Evolutionary conservation across 92 coral and sea anemone species (phyloP), one percentile per base, ranked within the genome.

Genomic region (Bergia sp.): DNA sequence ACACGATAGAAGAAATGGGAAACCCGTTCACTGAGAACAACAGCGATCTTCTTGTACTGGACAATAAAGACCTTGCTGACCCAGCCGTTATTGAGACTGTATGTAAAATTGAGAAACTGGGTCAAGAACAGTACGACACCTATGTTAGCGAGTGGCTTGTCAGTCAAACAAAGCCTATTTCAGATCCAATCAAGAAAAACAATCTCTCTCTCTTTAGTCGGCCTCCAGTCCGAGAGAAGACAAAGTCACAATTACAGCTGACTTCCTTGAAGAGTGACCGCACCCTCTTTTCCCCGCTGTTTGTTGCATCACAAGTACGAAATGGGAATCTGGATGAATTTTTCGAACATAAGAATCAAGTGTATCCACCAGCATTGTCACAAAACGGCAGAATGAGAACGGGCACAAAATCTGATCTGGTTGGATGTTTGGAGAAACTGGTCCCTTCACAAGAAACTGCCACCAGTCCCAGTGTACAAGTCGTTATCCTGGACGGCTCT

Each of bases 401-500:
- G 37, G 69, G 36, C 21, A 36, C 67, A 80, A 80, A 80, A 16
- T 53, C 84, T 39, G 69, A 87, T 42, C 85, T 76, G n/a, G 75
- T 87, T 20, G 77, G 76, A 64, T 77, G 85, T 37, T 76, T 77
- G 53, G 85, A 87, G 73, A 84, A 21, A 13, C 85, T 58, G n/a
- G 13, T 13, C 55, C 55, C 76, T 40, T 41, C 38, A 64, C 75
- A 82, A 64, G 75, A 82, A 20, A 82, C 10, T 11, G 75, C 15
- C 13, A 44, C 55, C 44, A 29, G 37, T 37, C 85, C 73, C 11
- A 81, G 41, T 29, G 67, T 10, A 49, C 47, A 89, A 69, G 92
- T 89, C 12, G 79, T 83, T 72, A 83, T 89, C 66, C 79, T 91
- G 44, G 94, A 91, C 77, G 92, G 91, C 13, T 91, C 91, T 10